Base-by-base conservation (phyloP, 2,113 vertebrate genomes). In the Boulengerochromis microlepis region DNA sequence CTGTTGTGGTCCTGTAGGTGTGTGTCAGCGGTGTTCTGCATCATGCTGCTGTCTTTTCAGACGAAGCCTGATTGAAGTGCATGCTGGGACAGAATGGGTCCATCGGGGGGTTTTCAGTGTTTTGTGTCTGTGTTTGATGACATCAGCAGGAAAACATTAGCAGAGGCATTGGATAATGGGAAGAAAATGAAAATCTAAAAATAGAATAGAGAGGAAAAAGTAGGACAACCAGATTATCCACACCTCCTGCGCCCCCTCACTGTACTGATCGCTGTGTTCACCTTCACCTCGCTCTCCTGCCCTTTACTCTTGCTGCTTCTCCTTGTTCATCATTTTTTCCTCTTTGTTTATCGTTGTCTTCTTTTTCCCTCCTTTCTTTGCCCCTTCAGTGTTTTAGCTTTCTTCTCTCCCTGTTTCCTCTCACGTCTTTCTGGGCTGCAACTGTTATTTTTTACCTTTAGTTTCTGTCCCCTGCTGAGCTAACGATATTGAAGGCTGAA, bases 161-260 rank as follows among this genome's bases (percentile, higher is more conserved):
- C 76, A 54, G 74, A 90, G 80, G 89, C 81, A 86, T 56, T 7
- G 8, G 31, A 85, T 83, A 45, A 80, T 33, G 16, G 24, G 18
- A 76, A 80, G 71, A 85, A 89, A 84, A 10, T 10, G 26, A 19
- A 6, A 64, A 80, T 22, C 82, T 92, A 91, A 88, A 93, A 92
- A 90, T 93, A 92, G 84, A 91, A 86, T 66, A 83, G 19, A 61
- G 50, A 52, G 74, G 26, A 56, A 69, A 87, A 92, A 93, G 74
- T 89, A 88, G 89, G 89, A 91, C 89, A 80, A 76, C 8, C 80
- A 89, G 42, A 84, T 82, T 61, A 35, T 78, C 71, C 45, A 78
- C 45, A 50, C 71, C 71, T 50, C 26, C 40, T 47, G 10, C 22
- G 18, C 19, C 35, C 71, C 24, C 38, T 6, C 38, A 35, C 80